Conservation (phyloP, 2,888 invertebrate species). For the Embidobia sp. region DNA sequence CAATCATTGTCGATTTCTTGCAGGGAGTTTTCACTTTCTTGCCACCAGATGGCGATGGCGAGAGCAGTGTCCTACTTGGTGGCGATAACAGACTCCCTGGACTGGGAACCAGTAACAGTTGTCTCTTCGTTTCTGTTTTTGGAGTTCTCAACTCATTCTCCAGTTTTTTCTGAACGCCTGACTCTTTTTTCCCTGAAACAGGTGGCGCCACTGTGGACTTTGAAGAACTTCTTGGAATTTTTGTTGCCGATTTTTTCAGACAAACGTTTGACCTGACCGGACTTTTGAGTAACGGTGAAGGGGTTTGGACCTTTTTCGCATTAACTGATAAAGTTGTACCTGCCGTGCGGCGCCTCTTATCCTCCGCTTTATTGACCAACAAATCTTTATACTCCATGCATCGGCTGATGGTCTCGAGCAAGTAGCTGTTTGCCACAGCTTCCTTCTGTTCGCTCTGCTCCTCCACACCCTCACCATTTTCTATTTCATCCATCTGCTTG, state of each 20-base stretch:
- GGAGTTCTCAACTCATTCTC: too few species aligned
- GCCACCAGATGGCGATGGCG: too few species aligned
- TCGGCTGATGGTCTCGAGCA: conserved; percentile 71
- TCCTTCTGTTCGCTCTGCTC: conserved; percentile 1
- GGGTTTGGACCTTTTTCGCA: not conserved
- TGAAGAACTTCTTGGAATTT: too few species aligned
- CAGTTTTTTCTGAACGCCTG: too few species aligned
- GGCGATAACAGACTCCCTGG: not conserved
- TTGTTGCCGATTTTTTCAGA: too few species aligned
- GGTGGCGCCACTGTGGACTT: too few species aligned
- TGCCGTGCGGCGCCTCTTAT: too few species aligned
- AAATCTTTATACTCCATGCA: conserved; percentile 73
- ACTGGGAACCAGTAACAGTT: not conserved
- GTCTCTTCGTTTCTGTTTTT: not conserved
- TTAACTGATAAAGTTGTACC: too few species aligned
- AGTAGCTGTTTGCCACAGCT: conserved; percentile 51
- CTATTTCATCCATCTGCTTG: conserved; percentile 73
- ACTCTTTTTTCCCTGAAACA: too few species aligned
- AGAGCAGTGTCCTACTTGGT: too few species aligned
- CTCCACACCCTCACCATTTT: conserved; percentile 59
- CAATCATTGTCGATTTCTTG: not conserved
- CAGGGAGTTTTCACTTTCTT: not conserved
- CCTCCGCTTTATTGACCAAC: conserved; percentile 43
- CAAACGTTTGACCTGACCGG: too few species aligned
- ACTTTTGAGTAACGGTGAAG: not conserved